Base-by-base conservation (phyloP, 64 coral and sea anemone species). In the Montipora sp. region DNA sequence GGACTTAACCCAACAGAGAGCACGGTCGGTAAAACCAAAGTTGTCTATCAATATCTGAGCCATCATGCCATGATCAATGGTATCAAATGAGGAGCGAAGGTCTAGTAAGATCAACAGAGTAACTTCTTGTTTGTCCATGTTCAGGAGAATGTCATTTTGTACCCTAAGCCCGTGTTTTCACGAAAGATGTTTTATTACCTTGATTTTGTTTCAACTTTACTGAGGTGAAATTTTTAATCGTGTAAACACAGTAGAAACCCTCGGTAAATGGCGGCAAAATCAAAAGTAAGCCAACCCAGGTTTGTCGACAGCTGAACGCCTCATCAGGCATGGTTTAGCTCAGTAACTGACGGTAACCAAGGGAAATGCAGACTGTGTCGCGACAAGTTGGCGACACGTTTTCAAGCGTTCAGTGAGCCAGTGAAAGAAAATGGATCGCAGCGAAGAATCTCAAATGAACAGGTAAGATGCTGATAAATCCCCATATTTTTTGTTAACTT, bases 161-260 rank as follows among this genome's bases (percentile, higher is more conserved):
- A 36, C 27, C 27, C 27, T 36, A 36, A 36, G 73, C 73, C 73
- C 67, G 68, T 71, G 68, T 88, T 74, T 88, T 71, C 68, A 48
- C 48, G 73, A 74, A 21, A 88, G 22, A 21, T 88, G 68, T 74
- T 71, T 27, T 27, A 27, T 27, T 55, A 53, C 68, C 66, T 75
- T 75, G 50, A 55, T 88, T 73, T 75, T 77, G 86, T 88, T 88
- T 77, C 48, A 18, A 88, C 71, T 88, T 76, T 51, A 88, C 85
- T 57, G 70, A 51, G 21, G 68, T 75, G 71, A 88, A 76, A 75
- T 57, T 59, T 77, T 76, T 88, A 79, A 53, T 79, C n/a, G 49
- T 79, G 77, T 79, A 79, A 79, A 79, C 77, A 79, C 77, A 79
- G 77, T 20, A 53, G 48, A 48, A 79, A 79, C 22, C 77, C 77